These are phyloP conservation scores for Apaloderma vittatum DNA, from an alignment of 2,113 vertebrate genomes.

Conservation along the genomic window DNA sequence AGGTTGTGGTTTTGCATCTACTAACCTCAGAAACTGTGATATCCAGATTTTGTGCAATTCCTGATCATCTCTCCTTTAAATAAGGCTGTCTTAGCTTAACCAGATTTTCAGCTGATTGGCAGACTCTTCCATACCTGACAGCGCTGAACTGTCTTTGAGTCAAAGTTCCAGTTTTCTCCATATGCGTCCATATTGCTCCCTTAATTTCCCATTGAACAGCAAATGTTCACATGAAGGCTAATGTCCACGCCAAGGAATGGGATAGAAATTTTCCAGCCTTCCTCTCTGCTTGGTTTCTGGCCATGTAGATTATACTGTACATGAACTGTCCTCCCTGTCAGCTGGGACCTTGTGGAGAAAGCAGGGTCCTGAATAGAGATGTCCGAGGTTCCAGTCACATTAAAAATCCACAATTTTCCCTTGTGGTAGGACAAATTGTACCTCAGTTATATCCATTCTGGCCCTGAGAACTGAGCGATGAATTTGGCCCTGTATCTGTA, in stretches of 20 bases:
- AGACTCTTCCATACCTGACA: not conserved
- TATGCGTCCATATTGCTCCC: not conserved
- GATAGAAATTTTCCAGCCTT: not conserved
- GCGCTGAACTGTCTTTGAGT: not conserved
- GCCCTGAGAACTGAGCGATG: not conserved
- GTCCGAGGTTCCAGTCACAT: not conserved
- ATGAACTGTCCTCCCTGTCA: not conserved
- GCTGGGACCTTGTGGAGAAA: not conserved
- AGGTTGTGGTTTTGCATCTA: not conserved
- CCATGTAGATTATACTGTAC: not conserved
- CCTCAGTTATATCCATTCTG: not conserved
- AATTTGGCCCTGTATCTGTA: not conserved
- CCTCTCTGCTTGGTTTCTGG: not conserved
- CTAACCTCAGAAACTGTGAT: conserved; percentile 23
- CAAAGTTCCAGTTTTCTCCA: not conserved
- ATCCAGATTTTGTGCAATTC: conserved; percentile 13
- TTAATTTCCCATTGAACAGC: not conserved
- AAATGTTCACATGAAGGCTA: not conserved
- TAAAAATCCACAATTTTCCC: not conserved
- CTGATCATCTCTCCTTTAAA: not conserved
- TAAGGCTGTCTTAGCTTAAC: not conserved
- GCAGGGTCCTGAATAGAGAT: not conserved
- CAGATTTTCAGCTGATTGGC: not conserved
- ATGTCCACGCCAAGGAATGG: not conserved
- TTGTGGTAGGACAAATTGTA: not conserved